Evolutionary conservation across 2,888 invertebrate species (phyloP).

Genomic region (Thumatha senex): DNA sequence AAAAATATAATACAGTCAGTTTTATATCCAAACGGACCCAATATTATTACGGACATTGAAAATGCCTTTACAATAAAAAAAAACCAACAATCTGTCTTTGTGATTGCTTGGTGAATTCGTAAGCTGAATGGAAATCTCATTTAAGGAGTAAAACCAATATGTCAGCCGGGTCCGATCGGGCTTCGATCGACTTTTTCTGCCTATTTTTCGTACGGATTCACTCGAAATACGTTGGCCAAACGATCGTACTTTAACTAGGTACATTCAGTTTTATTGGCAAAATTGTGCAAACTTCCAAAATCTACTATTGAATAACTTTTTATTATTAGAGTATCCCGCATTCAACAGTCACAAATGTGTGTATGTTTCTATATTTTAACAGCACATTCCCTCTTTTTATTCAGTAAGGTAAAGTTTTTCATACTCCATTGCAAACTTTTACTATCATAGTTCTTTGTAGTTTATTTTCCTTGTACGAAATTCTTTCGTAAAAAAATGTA

Average conservation of each 20-base stretch:
- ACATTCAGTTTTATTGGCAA: background rate
- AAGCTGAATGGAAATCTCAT: conserved; percentile 2
- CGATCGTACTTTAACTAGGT: background rate
- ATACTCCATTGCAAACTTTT: conserved; percentile 11
- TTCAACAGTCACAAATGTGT: conserved; percentile 22
- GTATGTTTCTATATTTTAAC: conserved; percentile 11
- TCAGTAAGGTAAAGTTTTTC: conserved; percentile 12
- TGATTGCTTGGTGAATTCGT: conserved; percentile 5
- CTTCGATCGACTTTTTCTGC: background rate
- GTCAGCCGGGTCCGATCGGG: background rate
- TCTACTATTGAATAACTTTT: background rate
- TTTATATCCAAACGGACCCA: background rate
- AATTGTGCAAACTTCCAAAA: background rate
- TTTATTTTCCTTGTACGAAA: conserved; percentile 21
- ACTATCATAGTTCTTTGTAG: conserved; percentile 9
- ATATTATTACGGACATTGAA: conserved; percentile 1
- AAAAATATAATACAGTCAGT: too few relatives aligned
- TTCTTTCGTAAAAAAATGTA: conserved; percentile 4
- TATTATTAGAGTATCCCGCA: too few relatives aligned
- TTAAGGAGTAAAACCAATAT: background rate
- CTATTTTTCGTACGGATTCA: background rate
- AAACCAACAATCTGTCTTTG: conserved; percentile 1
- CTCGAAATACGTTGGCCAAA: background rate
- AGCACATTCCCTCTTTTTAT: conserved; percentile 13
- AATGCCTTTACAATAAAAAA: conserved; percentile 1